These are phyloP conservation scores for Suillia variegata DNA, from an alignment of 2,888 invertebrate genomes.

Conservation along the genomic window DNA sequence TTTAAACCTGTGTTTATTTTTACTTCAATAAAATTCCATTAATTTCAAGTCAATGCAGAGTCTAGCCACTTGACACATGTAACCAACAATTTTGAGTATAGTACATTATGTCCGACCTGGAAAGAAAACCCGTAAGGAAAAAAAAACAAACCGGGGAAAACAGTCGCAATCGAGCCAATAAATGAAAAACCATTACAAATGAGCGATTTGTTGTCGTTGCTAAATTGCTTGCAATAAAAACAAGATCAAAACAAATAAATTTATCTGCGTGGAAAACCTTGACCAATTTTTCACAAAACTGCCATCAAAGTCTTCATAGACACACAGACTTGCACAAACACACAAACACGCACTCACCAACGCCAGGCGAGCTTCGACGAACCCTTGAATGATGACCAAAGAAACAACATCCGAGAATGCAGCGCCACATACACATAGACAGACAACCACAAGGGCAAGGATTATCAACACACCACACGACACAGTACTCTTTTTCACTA, in stretches of 20 bases:
- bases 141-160: too few relatives aligned
- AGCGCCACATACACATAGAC: not conserved
- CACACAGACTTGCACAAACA: not conserved
- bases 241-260: slow-evolving; percentile 38
- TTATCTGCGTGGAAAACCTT: slow-evolving; percentile 17
- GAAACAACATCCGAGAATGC: not conserved
- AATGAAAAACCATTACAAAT: slow-evolving; percentile 39
- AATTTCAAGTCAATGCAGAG: too few relatives aligned
- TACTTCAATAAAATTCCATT: too few relatives aligned
- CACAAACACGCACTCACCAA: not conserved
- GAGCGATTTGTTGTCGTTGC: slow-evolving; percentile 41
- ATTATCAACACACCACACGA: not conserved
- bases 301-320: not conserved
- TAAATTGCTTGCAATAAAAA: slow-evolving; percentile 40
- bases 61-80: too few relatives aligned
- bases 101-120: too few relatives aligned
- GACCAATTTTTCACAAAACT: not conserved
- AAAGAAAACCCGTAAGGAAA: too few relatives aligned
- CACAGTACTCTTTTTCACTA: not conserved
- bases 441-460: slow-evolving; percentile 1
- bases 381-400: not conserved
- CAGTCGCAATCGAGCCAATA: slow-evolving; percentile 18
- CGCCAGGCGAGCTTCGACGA: not conserved
- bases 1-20: too few relatives aligned
- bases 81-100: too few relatives aligned